phyloP scores from a whole-genome alignment of 2,797 vertebrate genomes.

The Peromyscus eremicus region DNA sequence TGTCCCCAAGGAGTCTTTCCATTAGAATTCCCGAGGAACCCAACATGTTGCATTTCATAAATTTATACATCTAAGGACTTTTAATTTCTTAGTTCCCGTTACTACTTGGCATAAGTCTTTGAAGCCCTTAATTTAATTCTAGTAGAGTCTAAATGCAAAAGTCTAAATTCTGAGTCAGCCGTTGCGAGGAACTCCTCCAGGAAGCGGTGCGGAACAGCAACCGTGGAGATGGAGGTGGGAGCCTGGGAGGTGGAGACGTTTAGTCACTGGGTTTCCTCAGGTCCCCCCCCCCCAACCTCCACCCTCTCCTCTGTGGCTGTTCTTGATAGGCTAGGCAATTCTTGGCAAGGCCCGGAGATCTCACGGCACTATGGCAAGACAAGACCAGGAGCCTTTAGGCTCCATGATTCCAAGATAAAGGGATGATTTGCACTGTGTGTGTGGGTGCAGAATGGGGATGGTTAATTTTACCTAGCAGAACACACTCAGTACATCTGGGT shows the following conservation, averaged over 20 bases:
- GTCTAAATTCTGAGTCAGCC: not conserved
- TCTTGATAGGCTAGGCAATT: not conserved
- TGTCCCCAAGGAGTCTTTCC: not conserved
- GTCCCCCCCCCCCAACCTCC: not conserved
- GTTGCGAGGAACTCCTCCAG: not conserved
- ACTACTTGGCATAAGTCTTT: not conserved
- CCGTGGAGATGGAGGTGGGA: not conserved
- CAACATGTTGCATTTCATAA: not conserved
- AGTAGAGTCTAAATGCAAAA: not conserved
- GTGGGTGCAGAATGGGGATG: not conserved
- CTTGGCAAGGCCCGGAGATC: not conserved
- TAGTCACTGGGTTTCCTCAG: not conserved
- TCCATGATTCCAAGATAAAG: not conserved
- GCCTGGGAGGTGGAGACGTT: not conserved
- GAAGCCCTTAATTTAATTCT: not conserved
- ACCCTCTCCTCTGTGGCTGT: not conserved
- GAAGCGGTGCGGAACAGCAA: not conserved
- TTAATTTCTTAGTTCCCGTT: not conserved
- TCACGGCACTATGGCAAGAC: not conserved
- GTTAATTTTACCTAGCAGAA: not conserved
- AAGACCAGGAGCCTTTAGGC: not conserved
- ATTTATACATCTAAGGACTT: not conserved
- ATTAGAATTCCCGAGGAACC: not conserved
- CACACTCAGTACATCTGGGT: rapidly evolving
- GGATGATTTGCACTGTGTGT: not conserved